Percentiles rank a stretch among this genome's conserved stretches.
phyloP scores from a whole-genome alignment of 2,888 invertebrate species.

The Sinopyrophorus schimmeli region DNA sequence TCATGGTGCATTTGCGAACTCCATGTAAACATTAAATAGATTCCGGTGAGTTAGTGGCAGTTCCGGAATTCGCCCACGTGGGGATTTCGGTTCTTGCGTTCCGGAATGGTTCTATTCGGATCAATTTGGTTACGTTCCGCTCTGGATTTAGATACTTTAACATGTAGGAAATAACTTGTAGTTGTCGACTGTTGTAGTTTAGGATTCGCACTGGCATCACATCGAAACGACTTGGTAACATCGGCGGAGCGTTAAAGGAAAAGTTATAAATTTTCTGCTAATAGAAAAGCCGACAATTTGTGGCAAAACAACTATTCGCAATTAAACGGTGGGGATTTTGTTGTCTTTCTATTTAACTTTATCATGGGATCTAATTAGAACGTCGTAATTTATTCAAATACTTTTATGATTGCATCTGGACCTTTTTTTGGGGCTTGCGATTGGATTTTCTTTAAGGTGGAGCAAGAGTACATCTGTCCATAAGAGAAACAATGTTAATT shows the following conservation, averaged over 20 bases:
- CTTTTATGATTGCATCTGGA: no score
- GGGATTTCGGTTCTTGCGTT: slow-evolving; percentile 3
- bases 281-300: slow-evolving; percentile 9
- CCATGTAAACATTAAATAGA: not conserved
- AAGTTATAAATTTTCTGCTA: slow-evolving; percentile 8
- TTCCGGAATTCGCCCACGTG: slow-evolving; percentile 5
- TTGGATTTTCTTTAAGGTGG: no score
- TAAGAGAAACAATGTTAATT: no score
- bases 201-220: slow-evolving; percentile 11
- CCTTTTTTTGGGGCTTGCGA: no score
- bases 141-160: not conserved
- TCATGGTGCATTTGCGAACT: no score
- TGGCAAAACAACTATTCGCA: slow-evolving; percentile 4
- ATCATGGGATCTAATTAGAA: no score
- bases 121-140: not conserved
- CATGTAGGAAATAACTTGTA: slow-evolving; percentile 7
- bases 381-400: no score
- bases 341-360: no score
- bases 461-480: no score
- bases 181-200: slow-evolving; percentile 9
- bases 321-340: no score
- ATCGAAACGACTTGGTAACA: slow-evolving; percentile 10
- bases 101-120: not conserved
- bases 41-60: slow-evolving; percentile 5
- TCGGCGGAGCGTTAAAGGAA: slow-evolving; percentile 2